Conservation (phyloP, 2,113 vertebrate genomes). For the Muscicapa adusta region DNA sequence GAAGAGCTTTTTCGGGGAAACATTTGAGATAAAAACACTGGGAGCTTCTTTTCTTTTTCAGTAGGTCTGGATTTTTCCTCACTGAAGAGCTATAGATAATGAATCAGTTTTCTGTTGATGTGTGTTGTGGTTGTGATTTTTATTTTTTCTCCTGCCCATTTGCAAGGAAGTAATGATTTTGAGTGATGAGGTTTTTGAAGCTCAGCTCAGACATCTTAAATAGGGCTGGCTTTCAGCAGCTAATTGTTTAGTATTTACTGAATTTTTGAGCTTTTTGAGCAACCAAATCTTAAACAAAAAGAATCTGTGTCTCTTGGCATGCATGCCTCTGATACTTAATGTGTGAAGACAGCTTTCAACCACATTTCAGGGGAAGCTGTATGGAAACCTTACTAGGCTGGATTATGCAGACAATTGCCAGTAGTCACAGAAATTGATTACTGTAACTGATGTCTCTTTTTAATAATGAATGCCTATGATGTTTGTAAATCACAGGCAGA, state of each 20-base stretch:
- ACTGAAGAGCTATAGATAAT: neutral
- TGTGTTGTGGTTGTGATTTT: neutral
- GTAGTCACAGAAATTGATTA: slow-evolving; percentile 25
- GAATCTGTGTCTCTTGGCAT: neutral
- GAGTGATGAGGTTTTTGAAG: neutral
- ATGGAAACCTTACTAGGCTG: neutral
- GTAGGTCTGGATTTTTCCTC: neutral
- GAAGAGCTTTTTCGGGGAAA: neutral
- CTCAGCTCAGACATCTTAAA: neutral
- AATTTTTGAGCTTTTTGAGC: neutral
- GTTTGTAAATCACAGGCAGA: neutral
- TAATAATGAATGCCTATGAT: neutral
- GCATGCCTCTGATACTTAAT: neutral
- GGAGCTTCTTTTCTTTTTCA: neutral
- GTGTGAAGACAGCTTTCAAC: neutral
- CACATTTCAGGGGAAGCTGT: neutral
- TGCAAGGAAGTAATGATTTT: neutral
- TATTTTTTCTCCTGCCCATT: neutral
- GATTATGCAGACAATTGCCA: neutral
- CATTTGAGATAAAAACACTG: neutral
- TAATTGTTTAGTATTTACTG: neutral
- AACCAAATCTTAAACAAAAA: neutral
- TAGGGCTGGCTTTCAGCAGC: neutral
- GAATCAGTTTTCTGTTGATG: neutral
- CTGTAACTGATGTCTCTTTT: slow-evolving; percentile 11